Conservation (phyloP, 2,888 invertebrate genomes). For the Nephrotoma appendiculata region DNA sequence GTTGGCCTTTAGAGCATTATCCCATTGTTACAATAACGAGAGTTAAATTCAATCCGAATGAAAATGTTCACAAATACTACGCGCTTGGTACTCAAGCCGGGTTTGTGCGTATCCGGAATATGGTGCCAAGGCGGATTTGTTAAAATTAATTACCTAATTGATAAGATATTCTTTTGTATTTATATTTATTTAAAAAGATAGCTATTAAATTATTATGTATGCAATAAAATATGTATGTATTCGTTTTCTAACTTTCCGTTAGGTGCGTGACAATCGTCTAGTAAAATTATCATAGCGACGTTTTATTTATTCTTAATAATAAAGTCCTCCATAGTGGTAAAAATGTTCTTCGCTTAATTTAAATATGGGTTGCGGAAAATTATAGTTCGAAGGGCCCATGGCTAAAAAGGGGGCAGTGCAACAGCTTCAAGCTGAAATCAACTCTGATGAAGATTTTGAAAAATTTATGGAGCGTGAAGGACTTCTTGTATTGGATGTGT, state of each 20-base stretch:
- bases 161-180: background rate
- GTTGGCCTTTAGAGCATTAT: background rate
- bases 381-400: slow-evolving; percentile 26
- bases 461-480: slow-evolving; percentile 63
- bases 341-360: background rate
- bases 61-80: slow-evolving; percentile 16
- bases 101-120: slow-evolving; percentile 11
- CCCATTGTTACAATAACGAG: slow-evolving; percentile 18
- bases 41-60: slow-evolving; percentile 25
- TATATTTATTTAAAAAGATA: background rate
- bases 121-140: background rate
- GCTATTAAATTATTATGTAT: background rate
- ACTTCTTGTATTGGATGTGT: slow-evolving; percentile 69
- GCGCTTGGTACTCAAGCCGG: slow-evolving; percentile 29
- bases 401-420: slow-evolving; percentile 63
- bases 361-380: too few species aligned
- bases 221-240: slow-evolving; percentile 9
- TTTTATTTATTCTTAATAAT: background rate
- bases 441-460: slow-evolving; percentile 72
- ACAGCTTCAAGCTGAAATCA: slow-evolving; percentile 65
- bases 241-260: background rate
- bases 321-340: background rate
- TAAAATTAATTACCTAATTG: background rate
- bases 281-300: background rate
- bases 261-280: background rate